These are phyloP conservation scores for Sebastes miniatus DNA, from an alignment of 2,797 vertebrate genomes.

Conservation along the genomic window DNA sequence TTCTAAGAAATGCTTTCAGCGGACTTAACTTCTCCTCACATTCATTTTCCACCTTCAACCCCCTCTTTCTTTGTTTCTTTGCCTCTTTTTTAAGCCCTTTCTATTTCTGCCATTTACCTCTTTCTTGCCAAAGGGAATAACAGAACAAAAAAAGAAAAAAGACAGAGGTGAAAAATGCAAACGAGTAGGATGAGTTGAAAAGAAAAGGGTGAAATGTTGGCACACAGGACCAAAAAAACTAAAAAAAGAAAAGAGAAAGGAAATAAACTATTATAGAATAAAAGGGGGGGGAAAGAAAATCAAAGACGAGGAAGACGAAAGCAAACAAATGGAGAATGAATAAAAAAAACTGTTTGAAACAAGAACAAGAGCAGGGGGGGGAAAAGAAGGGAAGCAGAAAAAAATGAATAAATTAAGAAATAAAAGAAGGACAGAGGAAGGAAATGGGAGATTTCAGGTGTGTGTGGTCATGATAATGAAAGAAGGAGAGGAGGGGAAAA, in stretches of 20 bases:
- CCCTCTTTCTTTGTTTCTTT: background rate
- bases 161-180: background rate
- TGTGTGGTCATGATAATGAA: slow-evolving; percentile 46
- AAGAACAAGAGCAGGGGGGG: background rate
- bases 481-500: background rate
- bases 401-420: background rate
- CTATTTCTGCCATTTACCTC: background rate
- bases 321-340: background rate
- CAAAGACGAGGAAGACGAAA: slow-evolving; percentile 4
- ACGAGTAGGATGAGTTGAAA: background rate
- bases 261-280: background rate
- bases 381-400: background rate
- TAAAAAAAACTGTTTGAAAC: background rate
- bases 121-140: background rate
- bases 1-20: slow-evolving; percentile 14
- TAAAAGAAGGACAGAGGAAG: background rate
- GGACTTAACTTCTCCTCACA: background rate
- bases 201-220: background rate
- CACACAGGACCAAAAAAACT: background rate
- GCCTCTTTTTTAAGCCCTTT: background rate
- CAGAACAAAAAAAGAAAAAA: background rate
- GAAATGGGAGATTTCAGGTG: slow-evolving; percentile 36
- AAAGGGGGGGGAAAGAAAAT: background rate
- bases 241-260: background rate
- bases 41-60: background rate